Conservation (phyloP, 1,140 invertebrate genomes). For the Campoletis sonorensis region DNA sequence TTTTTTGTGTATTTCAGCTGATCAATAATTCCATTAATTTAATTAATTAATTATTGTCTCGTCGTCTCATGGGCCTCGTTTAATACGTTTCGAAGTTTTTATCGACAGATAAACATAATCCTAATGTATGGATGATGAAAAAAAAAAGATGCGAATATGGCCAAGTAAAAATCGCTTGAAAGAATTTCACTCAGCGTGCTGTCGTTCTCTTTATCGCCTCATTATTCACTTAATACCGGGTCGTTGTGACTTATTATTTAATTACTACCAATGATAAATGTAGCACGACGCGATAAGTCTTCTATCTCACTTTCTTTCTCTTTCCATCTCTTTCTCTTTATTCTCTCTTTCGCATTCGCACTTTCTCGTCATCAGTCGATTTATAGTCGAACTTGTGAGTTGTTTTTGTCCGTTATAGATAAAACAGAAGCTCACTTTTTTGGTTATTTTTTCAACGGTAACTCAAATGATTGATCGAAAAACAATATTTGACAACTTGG, state of each 20-base stretch:
- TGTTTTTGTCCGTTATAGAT: no score
- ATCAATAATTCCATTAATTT: no score
- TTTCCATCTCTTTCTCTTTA: conserved; percentile 40
- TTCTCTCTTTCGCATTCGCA: conserved; percentile 36
- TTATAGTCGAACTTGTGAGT: not conserved
- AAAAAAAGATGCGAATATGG: not conserved
- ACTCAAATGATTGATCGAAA: no score
- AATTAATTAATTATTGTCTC: no score
- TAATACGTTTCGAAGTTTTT: no score
- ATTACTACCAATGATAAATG: conserved; percentile 67
- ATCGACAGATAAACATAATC: no score
- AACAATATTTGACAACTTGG: no score
- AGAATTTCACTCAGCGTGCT: conserved; percentile 36
- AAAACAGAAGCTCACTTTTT: no score
- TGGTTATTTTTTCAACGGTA: no score
- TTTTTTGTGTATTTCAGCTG: no score
- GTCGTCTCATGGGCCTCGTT: no score
- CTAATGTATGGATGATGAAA: not conserved
- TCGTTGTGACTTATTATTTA: conserved; percentile 68
- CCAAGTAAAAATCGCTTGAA: conserved; percentile 11
- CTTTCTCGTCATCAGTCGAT: conserved; percentile 36
- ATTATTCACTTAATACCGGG: conserved; percentile 64
- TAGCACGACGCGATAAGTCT: conserved; percentile 38
- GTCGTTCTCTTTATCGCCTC: conserved; percentile 57
- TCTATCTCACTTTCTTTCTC: conserved; percentile 29